A percentile compares a stretch with the other conserved stretches of the same genome.
These are phyloP conservation scores for Arge pagana DNA, from an alignment of 2,888 invertebrate species.

Conservation along the genomic window DNA sequence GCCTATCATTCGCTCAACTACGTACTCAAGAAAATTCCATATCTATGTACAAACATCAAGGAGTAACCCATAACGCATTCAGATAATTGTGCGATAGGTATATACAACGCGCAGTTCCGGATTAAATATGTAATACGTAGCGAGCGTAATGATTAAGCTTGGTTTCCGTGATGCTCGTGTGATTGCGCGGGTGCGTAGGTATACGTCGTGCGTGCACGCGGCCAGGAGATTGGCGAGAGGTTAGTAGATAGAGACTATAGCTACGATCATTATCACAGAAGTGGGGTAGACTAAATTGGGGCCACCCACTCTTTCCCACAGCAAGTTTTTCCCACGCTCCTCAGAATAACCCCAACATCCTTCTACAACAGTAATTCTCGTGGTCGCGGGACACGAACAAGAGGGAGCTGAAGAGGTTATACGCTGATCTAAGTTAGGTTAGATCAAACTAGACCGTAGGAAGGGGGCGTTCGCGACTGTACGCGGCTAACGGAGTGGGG, in stretches of 20 bases:
- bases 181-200: slow-evolving; percentile 17
- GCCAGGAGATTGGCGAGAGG: not conserved
- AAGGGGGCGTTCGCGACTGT: slow-evolving; percentile 31
- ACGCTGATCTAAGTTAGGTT: slow-evolving; percentile 15
- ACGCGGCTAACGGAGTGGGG: slow-evolving; percentile 26
- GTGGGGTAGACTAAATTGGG: slow-evolving; percentile 65
- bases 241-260: slow-evolving; percentile 27
- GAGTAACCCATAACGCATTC: too few species aligned
- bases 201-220: not conserved
- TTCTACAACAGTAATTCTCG: slow-evolving; percentile 61
- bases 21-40: too few species aligned
- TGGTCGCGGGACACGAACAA: slow-evolving; percentile 30
- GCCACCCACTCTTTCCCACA: slow-evolving; percentile 82
- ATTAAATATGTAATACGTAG: too few species aligned
- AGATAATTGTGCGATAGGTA: too few species aligned
- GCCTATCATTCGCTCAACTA: too few species aligned
- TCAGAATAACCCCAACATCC: slow-evolving; percentile 77
- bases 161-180: slow-evolving; percentile 12
- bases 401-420: slow-evolving; percentile 30
- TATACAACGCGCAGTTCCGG: too few species aligned
- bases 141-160: slow-evolving; percentile 12
- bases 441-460: slow-evolving; percentile 32
- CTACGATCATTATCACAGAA: too few species aligned
- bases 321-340: slow-evolving; percentile 81
- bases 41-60: too few species aligned